Conservation (phyloP, 1,140 invertebrate genomes). For the Hyles euphorbiae region DNA sequence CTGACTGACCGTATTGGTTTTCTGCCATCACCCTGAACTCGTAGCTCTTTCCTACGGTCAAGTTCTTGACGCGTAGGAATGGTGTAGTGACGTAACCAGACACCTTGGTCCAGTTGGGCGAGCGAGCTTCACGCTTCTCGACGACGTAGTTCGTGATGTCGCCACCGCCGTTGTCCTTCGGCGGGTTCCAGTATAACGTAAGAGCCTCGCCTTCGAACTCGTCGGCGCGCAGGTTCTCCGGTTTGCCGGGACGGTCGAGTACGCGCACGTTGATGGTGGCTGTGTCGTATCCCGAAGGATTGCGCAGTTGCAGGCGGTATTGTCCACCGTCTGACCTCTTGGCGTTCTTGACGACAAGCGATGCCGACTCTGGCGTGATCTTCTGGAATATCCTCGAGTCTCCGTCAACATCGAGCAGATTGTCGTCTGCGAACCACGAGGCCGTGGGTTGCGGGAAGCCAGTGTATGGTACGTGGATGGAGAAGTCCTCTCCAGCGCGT, state of each 20-base stretch:
- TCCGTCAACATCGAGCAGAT: constrained; percentile 82
- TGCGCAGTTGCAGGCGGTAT: constrained; percentile 94
- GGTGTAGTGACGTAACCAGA: constrained; percentile 94
- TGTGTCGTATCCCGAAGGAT: constrained; percentile 95
- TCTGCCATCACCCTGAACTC: constrained; percentile 99
- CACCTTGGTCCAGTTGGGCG: constrained; percentile 91
- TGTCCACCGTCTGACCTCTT: constrained; percentile 93
- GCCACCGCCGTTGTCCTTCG: constrained; percentile 96
- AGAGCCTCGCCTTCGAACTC: constrained; percentile 97
- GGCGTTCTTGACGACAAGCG: constrained; percentile 94
- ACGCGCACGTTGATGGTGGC: constrained; percentile 96
- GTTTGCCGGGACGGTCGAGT: constrained; percentile 91
- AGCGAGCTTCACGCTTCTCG: constrained; percentile 92
- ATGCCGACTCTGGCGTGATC: constrained; percentile 91
- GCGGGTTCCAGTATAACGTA: constrained; percentile 96
- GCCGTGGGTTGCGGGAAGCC: constrained; percentile 97
- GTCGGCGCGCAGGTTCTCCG: constrained; percentile 90
- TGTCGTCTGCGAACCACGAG: constrained; percentile 92
- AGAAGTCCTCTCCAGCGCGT: constrained; percentile 97
- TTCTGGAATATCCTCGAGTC: constrained; percentile 89
- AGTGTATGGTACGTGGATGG: constrained; percentile 95
- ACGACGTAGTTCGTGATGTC: constrained; percentile 97
- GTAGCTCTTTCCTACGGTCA: constrained; percentile 93
- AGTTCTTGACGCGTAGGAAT: constrained; percentile 91
- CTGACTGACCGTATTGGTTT: constrained; percentile 96